Evolutionary conservation across 2,797 vertebrate species (phyloP).

Genomic region (Alfaro cultratus): DNA sequence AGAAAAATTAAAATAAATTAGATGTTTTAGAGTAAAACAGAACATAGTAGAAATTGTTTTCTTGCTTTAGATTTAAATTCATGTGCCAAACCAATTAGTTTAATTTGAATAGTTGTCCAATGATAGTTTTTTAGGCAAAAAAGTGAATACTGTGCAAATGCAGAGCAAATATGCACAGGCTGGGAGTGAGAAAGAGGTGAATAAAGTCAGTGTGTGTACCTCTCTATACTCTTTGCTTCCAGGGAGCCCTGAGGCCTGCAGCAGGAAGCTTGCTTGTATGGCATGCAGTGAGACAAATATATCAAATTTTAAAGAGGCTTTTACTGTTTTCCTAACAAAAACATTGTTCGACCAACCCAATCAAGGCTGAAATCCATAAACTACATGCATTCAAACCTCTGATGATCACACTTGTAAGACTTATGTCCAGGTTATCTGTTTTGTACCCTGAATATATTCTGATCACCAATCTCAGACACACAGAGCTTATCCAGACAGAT

Average conservation of each 20-base stretch:
- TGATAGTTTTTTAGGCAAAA: background rate
- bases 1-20: background rate
- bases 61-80: background rate
- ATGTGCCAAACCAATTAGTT: background rate
- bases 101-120: background rate
- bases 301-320: conserved; percentile 42
- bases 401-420: background rate
- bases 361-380: background rate
- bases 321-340: background rate
- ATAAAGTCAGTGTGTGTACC: conserved; percentile 43
- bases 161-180: background rate
- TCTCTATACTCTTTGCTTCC: conserved; percentile 46
- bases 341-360: background rate
- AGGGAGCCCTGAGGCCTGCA: conserved; percentile 48
- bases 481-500: background rate
- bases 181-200: conserved; percentile 10
- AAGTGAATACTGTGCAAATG: background rate
- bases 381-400: background rate
- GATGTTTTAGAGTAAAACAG: background rate
- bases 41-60: background rate
- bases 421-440: background rate
- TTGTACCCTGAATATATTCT: background rate
- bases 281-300: conserved; percentile 50
- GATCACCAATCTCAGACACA: background rate
- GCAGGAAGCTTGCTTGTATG: conserved; percentile 37